A percentile compares a stretch with the other conserved stretches of the same genome.
Evolutionary conservation across 2,113 vertebrate species (phyloP).

Genomic region (Anguilla japonica): DNA sequence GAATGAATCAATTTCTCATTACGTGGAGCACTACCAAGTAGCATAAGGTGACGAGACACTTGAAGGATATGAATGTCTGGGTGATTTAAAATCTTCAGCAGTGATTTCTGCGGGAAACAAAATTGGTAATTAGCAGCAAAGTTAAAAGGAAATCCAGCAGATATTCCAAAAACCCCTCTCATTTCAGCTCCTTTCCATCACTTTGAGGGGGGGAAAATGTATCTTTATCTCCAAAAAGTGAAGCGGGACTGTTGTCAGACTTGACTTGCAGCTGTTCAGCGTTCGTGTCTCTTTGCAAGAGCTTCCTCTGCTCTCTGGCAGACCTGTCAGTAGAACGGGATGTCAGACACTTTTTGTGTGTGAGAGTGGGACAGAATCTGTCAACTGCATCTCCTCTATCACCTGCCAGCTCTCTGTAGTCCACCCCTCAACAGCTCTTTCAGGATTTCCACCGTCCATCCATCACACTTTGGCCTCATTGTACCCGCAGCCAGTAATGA

Average conservation of each 20-base stretch:
- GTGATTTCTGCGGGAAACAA: slow-evolving; percentile 11
- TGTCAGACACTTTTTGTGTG: slow-evolving; percentile 55
- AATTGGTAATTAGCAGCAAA: slow-evolving; percentile 19
- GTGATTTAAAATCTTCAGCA: slow-evolving; percentile 25
- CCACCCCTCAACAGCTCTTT: slow-evolving; percentile 50
- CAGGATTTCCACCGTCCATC: slow-evolving; percentile 47
- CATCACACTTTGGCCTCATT: slow-evolving; percentile 40
- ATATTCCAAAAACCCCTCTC: slow-evolving; percentile 25
- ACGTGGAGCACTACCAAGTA: slow-evolving; percentile 15
- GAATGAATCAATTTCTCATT: slow-evolving; percentile 35
- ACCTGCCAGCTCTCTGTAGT: slow-evolving; percentile 50
- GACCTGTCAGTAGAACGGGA: slow-evolving; percentile 59
- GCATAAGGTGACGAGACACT: slow-evolving; percentile 31
- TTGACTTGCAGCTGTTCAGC: slow-evolving; percentile 32
- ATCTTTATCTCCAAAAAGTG: slow-evolving; percentile 38
- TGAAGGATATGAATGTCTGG: slow-evolving; percentile 17
- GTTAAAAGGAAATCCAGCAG: slow-evolving; percentile 17
- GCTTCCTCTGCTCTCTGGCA: slow-evolving; percentile 45
- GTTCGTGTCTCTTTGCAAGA: slow-evolving; percentile 37
- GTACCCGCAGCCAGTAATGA: slow-evolving; percentile 17
- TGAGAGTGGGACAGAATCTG: slow-evolving; percentile 53
- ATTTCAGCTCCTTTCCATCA: slow-evolving; percentile 14
- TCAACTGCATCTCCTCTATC: slow-evolving; percentile 52
- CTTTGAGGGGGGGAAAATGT: slow-evolving; percentile 20
- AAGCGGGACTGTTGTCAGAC: slow-evolving; percentile 32